A percentile compares a stretch with the other conserved stretches of the same genome.
These are phyloP conservation scores for Drosophila miranda DNA, from an alignment of 1,140 invertebrate genomes.

Conservation along the genomic window DNA sequence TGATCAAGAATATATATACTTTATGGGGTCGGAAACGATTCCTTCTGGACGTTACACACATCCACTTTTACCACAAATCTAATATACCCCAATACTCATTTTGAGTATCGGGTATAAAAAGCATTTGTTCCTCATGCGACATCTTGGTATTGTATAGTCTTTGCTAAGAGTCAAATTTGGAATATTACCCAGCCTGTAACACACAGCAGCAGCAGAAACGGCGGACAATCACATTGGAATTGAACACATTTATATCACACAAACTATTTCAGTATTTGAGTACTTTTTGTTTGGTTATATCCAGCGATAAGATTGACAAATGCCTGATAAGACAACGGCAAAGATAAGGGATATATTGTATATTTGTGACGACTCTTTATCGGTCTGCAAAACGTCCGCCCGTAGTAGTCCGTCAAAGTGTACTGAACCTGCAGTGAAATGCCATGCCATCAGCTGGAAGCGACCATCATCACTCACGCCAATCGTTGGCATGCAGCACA, in stretches of 20 bases:
- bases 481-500: conserved; percentile 3
- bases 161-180: neutral
- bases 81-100: too few species aligned
- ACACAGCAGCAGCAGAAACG: neutral
- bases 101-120: too few species aligned
- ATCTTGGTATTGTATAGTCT: too few species aligned
- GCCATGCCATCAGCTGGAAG: conserved; percentile 10
- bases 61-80: too few species aligned
- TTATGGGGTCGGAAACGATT: too few species aligned
- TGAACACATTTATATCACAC: conserved; percentile 35
- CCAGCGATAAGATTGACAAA: conserved; percentile 45
- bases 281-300: conserved; percentile 23
- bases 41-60: too few species aligned
- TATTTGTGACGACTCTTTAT: conserved; percentile 30
- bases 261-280: conserved; percentile 30
- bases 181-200: conserved; percentile 6
- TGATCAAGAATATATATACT: too few species aligned
- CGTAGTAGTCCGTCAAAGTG: conserved; percentile 34
- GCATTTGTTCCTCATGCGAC: too few species aligned
- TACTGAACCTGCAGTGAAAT: conserved; percentile 34
- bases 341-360: conserved; percentile 36
- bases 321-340: conserved; percentile 38
- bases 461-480: conserved; percentile 4
- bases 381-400: conserved; percentile 17
- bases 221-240: conserved; percentile 39